phyloP scores from a whole-genome alignment of 30 jellyfish, hydroid and myxozoan genomes.

The Chrysaora quinquecirrha region DNA sequence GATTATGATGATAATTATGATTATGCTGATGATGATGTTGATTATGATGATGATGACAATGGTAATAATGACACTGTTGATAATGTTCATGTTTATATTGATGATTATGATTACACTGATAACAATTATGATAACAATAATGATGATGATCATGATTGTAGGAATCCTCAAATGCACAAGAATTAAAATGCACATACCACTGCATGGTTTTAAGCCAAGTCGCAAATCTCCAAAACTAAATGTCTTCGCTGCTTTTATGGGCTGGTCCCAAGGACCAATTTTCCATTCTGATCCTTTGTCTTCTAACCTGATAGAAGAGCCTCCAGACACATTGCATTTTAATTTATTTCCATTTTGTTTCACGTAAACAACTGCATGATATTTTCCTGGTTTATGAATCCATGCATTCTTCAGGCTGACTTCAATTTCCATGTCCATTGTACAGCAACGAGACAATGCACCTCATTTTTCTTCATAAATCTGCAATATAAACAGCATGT shows the following conservation, averaged over 20 bases:
- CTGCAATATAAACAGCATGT: no score
- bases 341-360: background rate
- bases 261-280: conserved; percentile 1
- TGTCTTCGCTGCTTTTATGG: background rate
- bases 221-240: background rate
- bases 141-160: no score
- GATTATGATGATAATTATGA: no score
- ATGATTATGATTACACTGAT: no score
- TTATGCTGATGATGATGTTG: no score
- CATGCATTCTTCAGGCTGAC: conserved; percentile 1
- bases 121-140: no score
- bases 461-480: no score
- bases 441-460: no score
- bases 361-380: conserved; percentile 1
- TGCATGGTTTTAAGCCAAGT: background rate
- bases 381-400: conserved; percentile 7
- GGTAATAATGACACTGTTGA: no score
- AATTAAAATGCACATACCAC: background rate
- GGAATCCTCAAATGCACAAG: no score
- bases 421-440: conserved; percentile 10
- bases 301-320: background rate
- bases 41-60: no score
- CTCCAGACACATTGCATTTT: background rate
- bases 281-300: background rate
- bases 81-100: no score